Evolutionary conservation across 2,797 vertebrate genomes (phyloP).

Genomic region (Sebastes oblongus): DNA sequence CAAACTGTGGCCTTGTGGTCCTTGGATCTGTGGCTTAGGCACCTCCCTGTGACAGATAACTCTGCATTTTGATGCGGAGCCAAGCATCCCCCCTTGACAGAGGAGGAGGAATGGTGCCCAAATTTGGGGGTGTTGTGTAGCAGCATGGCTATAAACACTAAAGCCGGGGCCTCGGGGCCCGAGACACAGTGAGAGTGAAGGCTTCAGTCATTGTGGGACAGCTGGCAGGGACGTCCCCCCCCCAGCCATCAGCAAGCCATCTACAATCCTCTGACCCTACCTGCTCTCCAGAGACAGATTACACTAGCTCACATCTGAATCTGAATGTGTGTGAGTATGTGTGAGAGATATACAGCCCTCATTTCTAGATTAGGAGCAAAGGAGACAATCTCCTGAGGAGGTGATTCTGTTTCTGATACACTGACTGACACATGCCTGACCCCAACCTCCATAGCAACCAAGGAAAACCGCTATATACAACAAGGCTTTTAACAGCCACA

Average conservation of each 20-base stretch:
- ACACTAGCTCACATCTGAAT: constrained; percentile 38
- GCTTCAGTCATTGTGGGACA: constrained; percentile 73
- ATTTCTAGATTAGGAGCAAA: constrained; percentile 31
- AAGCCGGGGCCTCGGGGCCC: constrained; percentile 55
- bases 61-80: constrained; percentile 62
- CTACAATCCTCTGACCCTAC: constrained; percentile 37
- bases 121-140: constrained; percentile 78
- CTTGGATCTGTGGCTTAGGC: constrained; percentile 56
- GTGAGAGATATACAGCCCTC: constrained; percentile 2
- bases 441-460: constrained; percentile 53
- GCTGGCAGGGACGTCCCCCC: constrained; percentile 67
- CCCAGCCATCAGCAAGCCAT: constrained; percentile 24
- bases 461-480: constrained; percentile 54
- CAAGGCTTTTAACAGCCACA: constrained; percentile 18
- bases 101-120: constrained; percentile 77
- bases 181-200: constrained; percentile 43
- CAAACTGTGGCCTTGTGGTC: constrained; percentile 51
- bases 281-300: constrained; percentile 53
- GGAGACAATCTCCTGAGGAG: constrained; percentile 44
- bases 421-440: constrained; percentile 49
- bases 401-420: constrained; percentile 47
- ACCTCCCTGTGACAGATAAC: constrained; percentile 68
- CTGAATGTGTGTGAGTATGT: not conserved
- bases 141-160: constrained; percentile 69
- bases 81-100: constrained; percentile 67